Percentiles rank a stretch among this genome's conserved stretches.
Evolutionary conservation across 1,140 invertebrate species (phyloP).

Genomic region (Phymastichus coffea): DNA sequence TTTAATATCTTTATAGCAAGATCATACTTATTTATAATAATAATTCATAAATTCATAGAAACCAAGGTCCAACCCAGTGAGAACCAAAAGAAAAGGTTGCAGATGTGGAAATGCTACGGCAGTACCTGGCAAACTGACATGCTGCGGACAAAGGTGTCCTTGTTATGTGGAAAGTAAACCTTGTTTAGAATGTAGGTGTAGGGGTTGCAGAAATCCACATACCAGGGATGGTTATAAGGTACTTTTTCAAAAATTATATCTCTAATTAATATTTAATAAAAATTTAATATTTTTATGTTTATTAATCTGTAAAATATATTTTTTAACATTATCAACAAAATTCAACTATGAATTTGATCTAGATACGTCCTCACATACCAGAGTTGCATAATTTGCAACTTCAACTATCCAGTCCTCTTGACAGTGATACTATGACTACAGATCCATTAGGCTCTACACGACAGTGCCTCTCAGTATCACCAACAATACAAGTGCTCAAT

Average conservation of each 20-base stretch:
- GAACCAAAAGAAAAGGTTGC: slow-evolving; percentile 72
- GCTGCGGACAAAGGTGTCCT: slow-evolving; percentile 89
- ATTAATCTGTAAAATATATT: neutral
- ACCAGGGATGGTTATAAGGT: slow-evolving; percentile 78
- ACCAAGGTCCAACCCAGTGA: slow-evolving; percentile 49
- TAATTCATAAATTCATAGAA: slow-evolving; percentile 35
- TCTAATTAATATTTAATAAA: too few relatives aligned
- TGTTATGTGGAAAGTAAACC: slow-evolving; percentile 87
- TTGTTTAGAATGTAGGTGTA: slow-evolving; percentile 84
- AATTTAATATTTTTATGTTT: neutral
- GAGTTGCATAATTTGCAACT: slow-evolving; percentile 58
- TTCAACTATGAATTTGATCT: too few relatives aligned
- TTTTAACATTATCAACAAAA: too few relatives aligned
- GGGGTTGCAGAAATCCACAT: slow-evolving; percentile 88
- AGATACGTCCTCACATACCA: slow-evolving; percentile 67
- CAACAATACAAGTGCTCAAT: slow-evolving; percentile 55
- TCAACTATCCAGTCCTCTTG: slow-evolving; percentile 48
- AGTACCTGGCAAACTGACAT: slow-evolving; percentile 84
- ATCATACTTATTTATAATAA: neutral
- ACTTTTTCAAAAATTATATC: slow-evolving; percentile 31
- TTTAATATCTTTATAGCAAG: slow-evolving; percentile 20
- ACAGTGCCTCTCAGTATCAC: slow-evolving; percentile 51
- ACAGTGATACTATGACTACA: slow-evolving; percentile 44
- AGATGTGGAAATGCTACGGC: slow-evolving; percentile 88
- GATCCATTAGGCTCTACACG: slow-evolving; percentile 49